These are phyloP conservation scores for Ceratina japonica DNA, from an alignment of 1,140 invertebrate species.

Conservation along the genomic window DNA sequence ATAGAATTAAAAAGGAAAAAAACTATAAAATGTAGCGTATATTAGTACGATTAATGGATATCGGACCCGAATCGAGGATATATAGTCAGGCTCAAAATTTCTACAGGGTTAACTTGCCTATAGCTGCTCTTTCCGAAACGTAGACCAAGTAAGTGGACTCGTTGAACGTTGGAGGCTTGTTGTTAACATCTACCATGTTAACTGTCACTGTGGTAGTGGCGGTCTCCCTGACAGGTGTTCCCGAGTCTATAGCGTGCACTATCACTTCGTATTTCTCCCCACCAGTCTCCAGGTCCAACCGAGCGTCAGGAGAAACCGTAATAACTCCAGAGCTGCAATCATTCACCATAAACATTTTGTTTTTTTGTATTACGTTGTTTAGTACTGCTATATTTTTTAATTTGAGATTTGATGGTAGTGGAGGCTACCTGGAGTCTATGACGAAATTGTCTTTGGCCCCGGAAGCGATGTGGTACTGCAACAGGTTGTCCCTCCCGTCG, in stretches of 20 bases:
- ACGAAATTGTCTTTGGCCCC: constrained; percentile 90
- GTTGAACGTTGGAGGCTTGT: constrained; percentile 89
- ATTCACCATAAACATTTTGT: no score
- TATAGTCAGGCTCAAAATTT: no score
- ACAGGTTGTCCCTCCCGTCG: constrained; percentile 85
- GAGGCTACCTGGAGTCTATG: constrained; percentile 84
- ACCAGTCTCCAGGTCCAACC: constrained; percentile 85
- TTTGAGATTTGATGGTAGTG: no score
- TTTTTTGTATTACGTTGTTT: no score
- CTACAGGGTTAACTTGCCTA: no score
- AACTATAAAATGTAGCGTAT: no score
- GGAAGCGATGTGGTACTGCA: constrained; percentile 86
- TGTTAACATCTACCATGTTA: constrained; percentile 89
- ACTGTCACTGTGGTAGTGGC: constrained; percentile 87
- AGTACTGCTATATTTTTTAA: no score
- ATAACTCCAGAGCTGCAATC: constrained; percentile 84
- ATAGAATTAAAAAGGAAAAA: no score
- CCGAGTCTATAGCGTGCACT: constrained; percentile 86
- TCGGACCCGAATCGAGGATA: no score
- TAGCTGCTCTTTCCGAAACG: constrained; percentile 85
- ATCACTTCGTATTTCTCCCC: constrained; percentile 85
- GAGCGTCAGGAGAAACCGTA: constrained; percentile 86
- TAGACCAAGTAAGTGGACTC: constrained; percentile 84
- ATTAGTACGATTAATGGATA: no score
- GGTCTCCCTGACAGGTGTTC: constrained; percentile 86